Base-by-base conservation (phyloP, 1,140 invertebrate species). In the Tetraneura akinire region DNA sequence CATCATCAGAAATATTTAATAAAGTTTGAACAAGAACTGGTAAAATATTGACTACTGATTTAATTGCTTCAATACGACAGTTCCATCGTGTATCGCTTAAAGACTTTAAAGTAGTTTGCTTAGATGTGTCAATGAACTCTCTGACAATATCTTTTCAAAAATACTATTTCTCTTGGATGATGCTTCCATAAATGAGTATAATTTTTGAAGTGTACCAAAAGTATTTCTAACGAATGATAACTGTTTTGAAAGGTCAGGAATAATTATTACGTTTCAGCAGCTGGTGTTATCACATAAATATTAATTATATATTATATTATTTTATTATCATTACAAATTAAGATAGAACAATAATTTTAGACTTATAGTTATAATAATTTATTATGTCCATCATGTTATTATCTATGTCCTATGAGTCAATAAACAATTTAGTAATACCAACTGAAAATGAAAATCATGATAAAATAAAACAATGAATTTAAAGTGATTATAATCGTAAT, bases 121-220 rank as follows among this genome's bases (percentile, higher is more conserved):
- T 18, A 21, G 53, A 55, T n/a, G 11, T 10, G 21, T 55, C 21
- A 21, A 55, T 55, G 53, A 55, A 55, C 53, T 55, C 11, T 6
- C 21, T 55, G 53, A 23, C 21, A 55, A 55, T 55, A 55, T 55
- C 21, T 55, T 55, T 55, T 55, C 53, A 55, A 55, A 55, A 55
- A 55, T n/a, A 55, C 53, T 55, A 55, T 55, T 55, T 55, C 53
- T 55, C 53, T 55, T 55, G n/a, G 53, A 55, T 55, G 53, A 55
- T 55, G 53, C 53, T 21, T n/a, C 53, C 53, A 55, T 55, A 55
- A 55, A 55, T 55, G 53, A 55, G 21, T 55, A 55, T 23, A 55
- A 55, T 21, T 18, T 55, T 55, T 55, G 53, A 21, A 55, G 53
- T 21, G 53, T 55, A 21, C 21, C 53, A 55, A 51, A 51, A 18